Percentiles rank a stretch among this genome's conserved stretches.
phyloP scores from a whole-genome alignment of 2,888 invertebrate genomes.

The Biston stratarius region DNA sequence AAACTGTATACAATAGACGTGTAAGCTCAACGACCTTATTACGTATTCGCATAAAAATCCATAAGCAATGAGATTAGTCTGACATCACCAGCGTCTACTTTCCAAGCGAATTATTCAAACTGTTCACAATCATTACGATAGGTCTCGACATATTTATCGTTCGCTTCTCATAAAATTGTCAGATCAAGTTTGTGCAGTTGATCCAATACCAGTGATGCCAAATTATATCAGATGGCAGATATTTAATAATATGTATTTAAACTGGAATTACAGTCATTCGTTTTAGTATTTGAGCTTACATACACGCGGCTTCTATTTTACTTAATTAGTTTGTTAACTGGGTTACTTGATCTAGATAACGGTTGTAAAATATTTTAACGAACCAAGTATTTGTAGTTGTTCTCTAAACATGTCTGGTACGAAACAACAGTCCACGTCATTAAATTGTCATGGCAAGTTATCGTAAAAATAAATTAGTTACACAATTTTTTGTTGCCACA shows the following conservation, averaged over 20 bases:
- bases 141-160: slow-evolving; percentile 30
- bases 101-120: slow-evolving; percentile 55
- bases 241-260: slow-evolving; percentile 14
- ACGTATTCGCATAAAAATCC: slow-evolving; percentile 56
- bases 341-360: slow-evolving; percentile 29
- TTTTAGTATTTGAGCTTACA: slow-evolving; percentile 15
- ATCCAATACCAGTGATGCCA: slow-evolving; percentile 18
- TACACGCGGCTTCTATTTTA: slow-evolving; percentile 11
- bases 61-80: slow-evolving; percentile 56
- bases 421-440: neutral
- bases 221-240: slow-evolving; percentile 7
- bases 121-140: slow-evolving; percentile 41
- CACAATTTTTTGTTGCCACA: neutral
- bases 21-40: slow-evolving; percentile 53
- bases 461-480: slow-evolving; percentile 5
- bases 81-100: slow-evolving; percentile 57
- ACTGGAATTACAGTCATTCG: slow-evolving; percentile 13
- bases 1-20: slow-evolving; percentile 17
- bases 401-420: slow-evolving; percentile 5
- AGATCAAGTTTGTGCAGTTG: slow-evolving; percentile 29
- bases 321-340: slow-evolving; percentile 25
- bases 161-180: slow-evolving; percentile 25
- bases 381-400: slow-evolving; percentile 8
- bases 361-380: slow-evolving; percentile 26
- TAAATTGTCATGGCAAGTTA: neutral